Evolutionary conservation across 2,113 vertebrate genomes (phyloP).

Genomic region (Hydropotes inermis): DNA sequence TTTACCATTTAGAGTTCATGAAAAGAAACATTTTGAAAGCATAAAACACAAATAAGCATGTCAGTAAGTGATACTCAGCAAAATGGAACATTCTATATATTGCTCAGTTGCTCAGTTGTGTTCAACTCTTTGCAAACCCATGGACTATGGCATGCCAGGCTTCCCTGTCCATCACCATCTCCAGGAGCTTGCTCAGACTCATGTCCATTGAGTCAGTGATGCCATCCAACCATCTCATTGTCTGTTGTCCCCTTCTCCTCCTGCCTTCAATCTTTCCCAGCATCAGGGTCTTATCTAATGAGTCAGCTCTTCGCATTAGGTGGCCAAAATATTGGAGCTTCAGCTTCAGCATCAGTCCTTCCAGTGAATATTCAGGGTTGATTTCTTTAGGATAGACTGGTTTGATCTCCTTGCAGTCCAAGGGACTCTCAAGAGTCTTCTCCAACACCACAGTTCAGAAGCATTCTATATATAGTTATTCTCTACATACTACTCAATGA

Average conservation of each 20-base stretch:
- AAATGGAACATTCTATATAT: not conserved
- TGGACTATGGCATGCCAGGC: not conserved
- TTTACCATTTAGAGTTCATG: not conserved
- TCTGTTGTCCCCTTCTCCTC: not conserved
- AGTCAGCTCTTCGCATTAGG: not conserved
- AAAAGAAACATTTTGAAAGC: not conserved
- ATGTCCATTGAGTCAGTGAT: not conserved
- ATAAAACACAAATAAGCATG: not conserved
- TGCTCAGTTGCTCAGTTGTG: not conserved
- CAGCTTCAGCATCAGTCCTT: not conserved
- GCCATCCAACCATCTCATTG: not conserved
- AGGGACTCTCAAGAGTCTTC: not conserved
- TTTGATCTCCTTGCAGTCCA: not conserved
- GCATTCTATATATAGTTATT: not conserved
- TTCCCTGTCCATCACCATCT: not conserved
- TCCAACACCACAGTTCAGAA: not conserved
- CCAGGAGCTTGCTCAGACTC: not conserved
- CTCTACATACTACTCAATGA: not conserved
- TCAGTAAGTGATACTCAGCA: not conserved
- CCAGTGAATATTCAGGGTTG: not conserved
- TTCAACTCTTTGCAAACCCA: not conserved
- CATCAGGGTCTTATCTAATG: not conserved
- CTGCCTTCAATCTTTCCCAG: not conserved
- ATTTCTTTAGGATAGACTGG: not conserved
- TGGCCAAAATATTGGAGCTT: not conserved